These are phyloP conservation scores for Brachionichthys hirsutus DNA, from an alignment of 2,113 vertebrate species.

Conservation along the genomic window DNA sequence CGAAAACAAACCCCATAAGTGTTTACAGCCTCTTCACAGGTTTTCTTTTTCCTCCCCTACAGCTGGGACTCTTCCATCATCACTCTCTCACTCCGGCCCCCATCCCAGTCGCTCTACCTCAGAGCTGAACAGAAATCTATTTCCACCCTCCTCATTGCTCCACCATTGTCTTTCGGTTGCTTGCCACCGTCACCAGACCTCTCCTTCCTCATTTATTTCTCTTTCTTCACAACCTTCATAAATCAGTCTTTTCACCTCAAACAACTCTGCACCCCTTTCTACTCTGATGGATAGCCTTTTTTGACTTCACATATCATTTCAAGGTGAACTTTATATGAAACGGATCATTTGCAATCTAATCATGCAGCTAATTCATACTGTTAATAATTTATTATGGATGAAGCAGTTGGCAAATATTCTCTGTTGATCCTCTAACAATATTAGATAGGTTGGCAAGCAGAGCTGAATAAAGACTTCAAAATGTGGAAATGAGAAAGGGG, in stretches of 20 bases:
- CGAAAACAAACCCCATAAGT: slow-evolving; percentile 48
- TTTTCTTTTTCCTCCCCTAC: slow-evolving; percentile 21
- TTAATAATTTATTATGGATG: slow-evolving; percentile 38
- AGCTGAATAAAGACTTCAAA: slow-evolving; percentile 41
- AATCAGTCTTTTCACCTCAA: slow-evolving; percentile 56
- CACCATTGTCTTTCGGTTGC: slow-evolving; percentile 19
- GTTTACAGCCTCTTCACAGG: slow-evolving; percentile 27
- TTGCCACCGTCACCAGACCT: slow-evolving; percentile 47
- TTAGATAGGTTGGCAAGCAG: slow-evolving; percentile 17
- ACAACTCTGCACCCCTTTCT: slow-evolving; percentile 35
- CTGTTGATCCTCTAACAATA: slow-evolving; percentile 27
- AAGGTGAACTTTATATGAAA: slow-evolving; percentile 46
- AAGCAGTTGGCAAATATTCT: slow-evolving; percentile 16
- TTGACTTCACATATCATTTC: slow-evolving; percentile 10
- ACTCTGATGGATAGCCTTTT: slow-evolving; percentile 37
- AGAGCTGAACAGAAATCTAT: slow-evolving; percentile 48
- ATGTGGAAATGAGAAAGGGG: slow-evolving; percentile 7
- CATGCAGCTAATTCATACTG: slow-evolving; percentile 27
- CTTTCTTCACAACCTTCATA: slow-evolving; percentile 45
- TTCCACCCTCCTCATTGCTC: slow-evolving; percentile 37
- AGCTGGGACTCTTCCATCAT: slow-evolving; percentile 41
- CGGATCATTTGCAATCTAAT: slow-evolving; percentile 9
- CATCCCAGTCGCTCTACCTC: slow-evolving; percentile 47
- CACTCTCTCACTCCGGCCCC: slow-evolving; percentile 17
- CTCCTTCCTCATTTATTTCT: slow-evolving; percentile 53